Evolutionary conservation across 2,888 invertebrate genomes (phyloP), one percentile per base, ranked within the genome.

Genomic region (Lasioglossum morio): DNA sequence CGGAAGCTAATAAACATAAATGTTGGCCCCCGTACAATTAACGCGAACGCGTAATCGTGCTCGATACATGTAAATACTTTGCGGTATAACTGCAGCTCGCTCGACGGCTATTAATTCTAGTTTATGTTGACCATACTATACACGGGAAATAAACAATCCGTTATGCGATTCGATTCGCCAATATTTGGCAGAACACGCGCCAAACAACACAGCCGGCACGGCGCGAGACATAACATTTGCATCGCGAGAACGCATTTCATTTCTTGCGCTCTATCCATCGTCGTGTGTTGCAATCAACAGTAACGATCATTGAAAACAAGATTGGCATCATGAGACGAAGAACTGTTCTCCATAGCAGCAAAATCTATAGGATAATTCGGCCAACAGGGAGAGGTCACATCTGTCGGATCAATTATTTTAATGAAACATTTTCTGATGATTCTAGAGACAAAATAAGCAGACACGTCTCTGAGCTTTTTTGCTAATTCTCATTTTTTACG

Each of bases 111-210:
- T 87, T 89, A 85, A 89, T 85, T 77, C 79, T 34, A 79, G 82
- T 82, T 87, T 79, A 79, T 79, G 81, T 82, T 82, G 60, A 60
- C 78, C 72, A 46, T 74, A 78, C 70, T 81, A 75, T 75, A 77
- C 63, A 70, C 63, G 16, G 75, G 72, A 53, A 27, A 87, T 85
- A 85, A 89, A 89, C 84, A 89, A 89, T 85, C 79, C 81, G 80
- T 79, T 85, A 81, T 81, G 81, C 60, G 77, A 86, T 80, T 87
- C 85, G 87, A 82, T 77, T 23, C 79, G 3, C 87, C 75, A 81
- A 85, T 85, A 81, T 87, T 85, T 87, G 81, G 78, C 79, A n/a
- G 77, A 23, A 23, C 48, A 53, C 14, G 37, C 43, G 77, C 43
- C 63, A 75, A 81, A 85, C 72, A 78, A 53, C 74, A 30, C 46